A percentile compares a stretch with the other conserved stretches of the same genome.
Evolutionary conservation across 2,888 invertebrate species (phyloP).

Genomic region (Chymomyza amoena): DNA sequence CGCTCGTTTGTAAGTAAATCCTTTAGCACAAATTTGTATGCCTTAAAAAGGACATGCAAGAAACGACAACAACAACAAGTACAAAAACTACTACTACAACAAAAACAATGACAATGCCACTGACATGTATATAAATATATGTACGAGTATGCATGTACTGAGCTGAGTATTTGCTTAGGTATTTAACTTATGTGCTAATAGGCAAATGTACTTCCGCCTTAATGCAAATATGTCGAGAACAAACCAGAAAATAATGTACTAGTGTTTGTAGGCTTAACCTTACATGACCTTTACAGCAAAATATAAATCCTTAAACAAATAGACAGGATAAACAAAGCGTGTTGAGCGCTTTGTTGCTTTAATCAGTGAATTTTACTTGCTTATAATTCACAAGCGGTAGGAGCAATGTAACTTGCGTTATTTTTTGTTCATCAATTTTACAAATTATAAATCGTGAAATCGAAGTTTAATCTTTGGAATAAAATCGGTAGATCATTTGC

Average conservation of each 20-base stretch:
- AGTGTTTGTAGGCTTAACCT: not conserved
- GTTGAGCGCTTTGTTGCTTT: not conserved
- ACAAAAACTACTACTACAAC: not conserved
- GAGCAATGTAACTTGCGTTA: too few relatives aligned
- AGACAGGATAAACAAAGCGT: not conserved
- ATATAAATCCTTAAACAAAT: not conserved
- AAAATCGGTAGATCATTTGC: too few relatives aligned
- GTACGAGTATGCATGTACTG: constrained; percentile 52
- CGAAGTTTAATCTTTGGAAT: too few relatives aligned
- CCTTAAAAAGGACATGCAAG: constrained; percentile 61
- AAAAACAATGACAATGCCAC: not conserved
- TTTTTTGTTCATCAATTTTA: too few relatives aligned
- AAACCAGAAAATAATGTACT: not conserved
- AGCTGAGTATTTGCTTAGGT: not conserved
- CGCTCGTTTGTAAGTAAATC: constrained; percentile 72
- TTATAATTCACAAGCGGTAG: too few relatives aligned
- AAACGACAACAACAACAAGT: constrained; percentile 26
- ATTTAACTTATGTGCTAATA: constrained; percentile 59
- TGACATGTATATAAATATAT: constrained; percentile 41
- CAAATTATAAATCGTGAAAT: too few relatives aligned
- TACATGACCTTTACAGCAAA: not conserved
- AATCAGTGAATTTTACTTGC: too few relatives aligned
- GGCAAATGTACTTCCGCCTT: constrained; percentile 64
- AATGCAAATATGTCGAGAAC: constrained; percentile 41
- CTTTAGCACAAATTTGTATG: constrained; percentile 65